These are phyloP conservation scores for Dendroctonus valens DNA, from an alignment of 1,140 invertebrate species.

Conservation along the genomic window DNA sequence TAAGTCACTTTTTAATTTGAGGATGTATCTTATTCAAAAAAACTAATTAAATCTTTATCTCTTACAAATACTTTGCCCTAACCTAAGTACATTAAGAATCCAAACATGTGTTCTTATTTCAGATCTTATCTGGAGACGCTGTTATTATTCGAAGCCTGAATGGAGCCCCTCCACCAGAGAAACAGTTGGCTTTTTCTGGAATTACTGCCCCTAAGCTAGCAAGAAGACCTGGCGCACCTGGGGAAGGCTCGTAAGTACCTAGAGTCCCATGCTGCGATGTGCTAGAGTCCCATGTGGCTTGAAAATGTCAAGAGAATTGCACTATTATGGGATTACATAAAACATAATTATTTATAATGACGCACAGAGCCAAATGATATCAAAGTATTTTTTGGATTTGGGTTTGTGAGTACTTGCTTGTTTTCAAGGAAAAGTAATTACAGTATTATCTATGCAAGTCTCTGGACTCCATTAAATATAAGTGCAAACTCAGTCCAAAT, in stretches of 20 bases:
- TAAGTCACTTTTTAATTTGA: not conserved
- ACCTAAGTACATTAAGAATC: slow-evolving; percentile 17
- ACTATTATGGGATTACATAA: too few relatives aligned
- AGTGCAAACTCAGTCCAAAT: too few relatives aligned
- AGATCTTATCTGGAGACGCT: slow-evolving; percentile 86
- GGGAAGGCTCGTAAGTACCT: slow-evolving; percentile 51
- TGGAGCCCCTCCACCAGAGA: slow-evolving; percentile 86
- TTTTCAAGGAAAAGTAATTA: too few relatives aligned
- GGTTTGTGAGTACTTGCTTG: too few relatives aligned
- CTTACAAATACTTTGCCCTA: slow-evolving; percentile 15
- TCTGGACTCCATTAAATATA: too few relatives aligned
- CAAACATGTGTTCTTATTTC: slow-evolving; percentile 17
- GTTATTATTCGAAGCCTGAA: slow-evolving; percentile 80
- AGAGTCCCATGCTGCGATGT: not conserved
- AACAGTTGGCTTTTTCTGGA: slow-evolving; percentile 84
- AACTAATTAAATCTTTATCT: not conserved
- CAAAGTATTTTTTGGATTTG: too few relatives aligned
- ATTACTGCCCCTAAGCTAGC: slow-evolving; percentile 90
- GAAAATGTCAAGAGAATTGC: too few relatives aligned
- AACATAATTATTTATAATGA: too few relatives aligned
- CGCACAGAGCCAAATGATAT: too few relatives aligned
- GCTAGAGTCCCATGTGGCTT: not conserved
- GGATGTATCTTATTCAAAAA: not conserved
- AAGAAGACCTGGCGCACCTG: slow-evolving; percentile 60
- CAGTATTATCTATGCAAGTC: too few relatives aligned